Evolutionary conservation across 1,140 invertebrate species (phyloP).

Genomic region (Drosophila trapezifrons): DNA sequence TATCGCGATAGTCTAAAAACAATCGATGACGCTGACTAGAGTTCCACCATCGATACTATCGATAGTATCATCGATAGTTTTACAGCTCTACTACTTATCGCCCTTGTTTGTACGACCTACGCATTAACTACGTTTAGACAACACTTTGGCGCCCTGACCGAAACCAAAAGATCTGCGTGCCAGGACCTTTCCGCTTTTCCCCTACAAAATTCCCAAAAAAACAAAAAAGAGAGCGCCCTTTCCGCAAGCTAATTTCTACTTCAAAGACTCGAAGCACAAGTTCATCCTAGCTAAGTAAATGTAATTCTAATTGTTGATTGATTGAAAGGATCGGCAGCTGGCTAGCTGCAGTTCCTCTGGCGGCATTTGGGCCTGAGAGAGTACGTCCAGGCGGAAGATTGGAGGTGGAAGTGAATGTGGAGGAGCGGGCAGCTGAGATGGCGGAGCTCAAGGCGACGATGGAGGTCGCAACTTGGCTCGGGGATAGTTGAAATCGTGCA

Average conservation of each 20-base stretch:
- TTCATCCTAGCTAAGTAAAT: slow-evolving; percentile 71
- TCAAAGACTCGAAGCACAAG: slow-evolving; percentile 79
- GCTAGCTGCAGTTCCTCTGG: slow-evolving; percentile 4
- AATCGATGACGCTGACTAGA: too few relatives aligned
- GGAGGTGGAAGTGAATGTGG: background rate
- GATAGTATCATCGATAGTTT: too few relatives aligned
- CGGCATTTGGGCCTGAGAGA: too few relatives aligned
- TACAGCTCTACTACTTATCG: slow-evolving; percentile 26
- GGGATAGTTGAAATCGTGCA: slow-evolving; percentile 68
- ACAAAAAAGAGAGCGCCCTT: background rate
- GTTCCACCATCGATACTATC: too few relatives aligned
- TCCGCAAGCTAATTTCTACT: slow-evolving; percentile 46
- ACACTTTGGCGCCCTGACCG: slow-evolving; percentile 16
- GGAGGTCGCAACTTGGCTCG: slow-evolving; percentile 15
- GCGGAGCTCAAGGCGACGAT: slow-evolving; percentile 13
- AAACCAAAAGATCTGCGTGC: background rate
- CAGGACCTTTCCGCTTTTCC: slow-evolving; percentile 4
- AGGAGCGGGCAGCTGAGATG: slow-evolving; percentile 4
- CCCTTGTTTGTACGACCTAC: slow-evolving; percentile 49
- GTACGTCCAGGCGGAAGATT: too few relatives aligned
- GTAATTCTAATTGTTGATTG: slow-evolving; percentile 72
- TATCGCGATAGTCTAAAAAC: too few relatives aligned
- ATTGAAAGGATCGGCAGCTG: slow-evolving; percentile 28
- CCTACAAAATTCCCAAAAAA: too few relatives aligned
- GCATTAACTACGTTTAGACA: slow-evolving; percentile 39